Base-by-base conservation (phyloP, 1,140 invertebrate genomes). In the Cotesia typhae region DNA sequence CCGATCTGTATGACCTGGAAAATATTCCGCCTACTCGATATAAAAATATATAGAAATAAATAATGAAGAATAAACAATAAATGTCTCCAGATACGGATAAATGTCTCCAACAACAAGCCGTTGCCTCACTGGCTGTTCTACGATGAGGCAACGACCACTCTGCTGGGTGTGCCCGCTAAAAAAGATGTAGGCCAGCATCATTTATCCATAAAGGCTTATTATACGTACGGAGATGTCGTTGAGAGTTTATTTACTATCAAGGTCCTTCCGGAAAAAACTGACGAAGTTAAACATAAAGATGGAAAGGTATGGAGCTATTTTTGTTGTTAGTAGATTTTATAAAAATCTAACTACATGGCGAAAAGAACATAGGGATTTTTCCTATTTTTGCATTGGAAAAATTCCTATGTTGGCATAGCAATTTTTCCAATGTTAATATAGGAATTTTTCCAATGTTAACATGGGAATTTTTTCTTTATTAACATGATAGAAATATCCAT, bases 141-240 rank as follows among this genome's bases (percentile, higher is more conserved):
- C 82, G 83, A 87, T 73, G 81, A 86, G 38, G 80, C 84, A 0
- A 78, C 80, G 35, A 80, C 76, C 1, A 86, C 81, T 3, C 79
- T 92, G 17, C 79, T 88, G 76, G 91, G 91, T 9, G 87, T 92
- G 35, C 90, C 92, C 4, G 79, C 83, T 6, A 86, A 85, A 35
- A 81, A 86, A 55, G 90, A 92, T 76, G 73, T 88, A 1, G 90
- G 90, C 7, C 86, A 88, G 51, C 84, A 90, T 78, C 88, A 86
- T 53, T 78, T 91, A 37, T 87, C 76, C 20, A 82, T 90, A 12
- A 86, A 84, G 74, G 87, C 89, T 10, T 69, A 83, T 67, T 86
- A 83, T 36, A 85, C 85, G 52, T 79, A 81, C 41, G 82, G 79
- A 35, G 80, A 82, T 67, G 72, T 78, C 64, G 85, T 87, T 28